Evolutionary conservation across 2,113 vertebrate species (phyloP), one percentile per base, ranked within the genome.

Genomic region (Solea senegalensis): DNA sequence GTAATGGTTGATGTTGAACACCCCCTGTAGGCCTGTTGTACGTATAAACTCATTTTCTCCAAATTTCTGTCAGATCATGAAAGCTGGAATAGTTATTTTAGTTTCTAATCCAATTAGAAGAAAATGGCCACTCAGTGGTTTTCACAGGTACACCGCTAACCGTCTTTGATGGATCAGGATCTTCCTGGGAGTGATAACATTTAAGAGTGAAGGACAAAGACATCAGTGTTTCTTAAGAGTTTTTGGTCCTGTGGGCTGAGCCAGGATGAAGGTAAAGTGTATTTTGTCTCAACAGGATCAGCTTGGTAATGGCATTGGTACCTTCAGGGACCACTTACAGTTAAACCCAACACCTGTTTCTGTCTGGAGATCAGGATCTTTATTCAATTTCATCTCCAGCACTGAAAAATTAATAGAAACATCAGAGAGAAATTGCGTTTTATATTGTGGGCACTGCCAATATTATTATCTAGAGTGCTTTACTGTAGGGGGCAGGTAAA

Each of bases 381-480:
- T 74, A 87, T 85, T 82, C 68, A 72, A 63, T 91, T 86, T 90
- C 83, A 87, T 86, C 76, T 81, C 74, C 44, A 68, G 65, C 66
- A 50, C 72, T 78, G 56, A 87, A 45, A 88, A 89, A 89, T 84
- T 75, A 83, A 88, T 75, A 76, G 84, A 87, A 84, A 84, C 86
- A 81, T 83, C 77, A 76, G 89, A 84, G 89, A 80, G 81, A 84
- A 83, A 85, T 68, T 79, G 55, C 70, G 80, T 84, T 84, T 84
- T 77, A 76, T 53, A 77, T 78, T 79, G 82, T 74, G 9, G 72
- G 52, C 49, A 53, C 43, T 59, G 44, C 60, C 83, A 68, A 83
- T 77, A 70, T 63, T 81, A 82, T 86, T 83, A 76, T 84, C 67
- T 8, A 13, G 74, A 89, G 84, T 84, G 74, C 54, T 49, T 67